Percentiles rank a stretch among this genome's conserved stretches.
Evolutionary conservation across 2,797 vertebrate species (phyloP).

Genomic region (Enteromius thamalakanensis): DNA sequence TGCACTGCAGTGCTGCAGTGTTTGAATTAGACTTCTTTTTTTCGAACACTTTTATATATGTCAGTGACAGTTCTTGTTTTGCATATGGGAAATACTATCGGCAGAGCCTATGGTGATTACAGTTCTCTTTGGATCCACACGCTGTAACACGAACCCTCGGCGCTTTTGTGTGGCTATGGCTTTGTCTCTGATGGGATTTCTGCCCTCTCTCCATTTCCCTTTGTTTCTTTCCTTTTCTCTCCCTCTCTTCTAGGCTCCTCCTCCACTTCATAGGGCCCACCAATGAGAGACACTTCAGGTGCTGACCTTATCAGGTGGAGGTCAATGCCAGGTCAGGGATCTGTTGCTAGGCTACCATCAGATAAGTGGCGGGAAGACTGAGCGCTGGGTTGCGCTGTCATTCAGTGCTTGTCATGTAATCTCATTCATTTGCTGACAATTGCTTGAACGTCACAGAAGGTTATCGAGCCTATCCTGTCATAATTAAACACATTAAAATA

Average conservation of each 20-base stretch:
- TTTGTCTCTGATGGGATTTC: conserved; percentile 58
- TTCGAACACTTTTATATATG: conserved; percentile 4
- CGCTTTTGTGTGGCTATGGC: conserved; percentile 64
- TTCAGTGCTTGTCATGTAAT: conserved; percentile 83
- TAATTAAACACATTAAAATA: conserved; percentile 87
- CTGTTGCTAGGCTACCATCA: conserved; percentile 86
- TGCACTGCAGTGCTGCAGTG: not conserved
- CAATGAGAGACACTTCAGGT: conserved; percentile 85
- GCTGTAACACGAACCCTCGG: conserved; percentile 14
- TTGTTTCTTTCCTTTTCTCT: conserved; percentile 47
- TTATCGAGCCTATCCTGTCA: conserved; percentile 80
- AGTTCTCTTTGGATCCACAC: conserved; percentile 42
- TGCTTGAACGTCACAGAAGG: conserved; percentile 80
- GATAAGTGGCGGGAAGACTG: conserved; percentile 80
- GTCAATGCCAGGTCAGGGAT: conserved; percentile 85
- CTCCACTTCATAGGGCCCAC: conserved; percentile 73
- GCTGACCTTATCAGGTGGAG: conserved; percentile 86
- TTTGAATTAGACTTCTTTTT: conserved; percentile 12
- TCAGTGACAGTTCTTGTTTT: conserved; percentile 2
- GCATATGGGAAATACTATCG: conserved; percentile 37
- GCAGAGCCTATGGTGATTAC: conserved; percentile 44
- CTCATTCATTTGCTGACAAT: conserved; percentile 85
- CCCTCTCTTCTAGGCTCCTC: conserved; percentile 64
- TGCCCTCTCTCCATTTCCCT: conserved; percentile 58
- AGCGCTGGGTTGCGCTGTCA: conserved; percentile 76